Conservation (phyloP, 1,140 invertebrate species). For the Drosophila busckii region DNA sequence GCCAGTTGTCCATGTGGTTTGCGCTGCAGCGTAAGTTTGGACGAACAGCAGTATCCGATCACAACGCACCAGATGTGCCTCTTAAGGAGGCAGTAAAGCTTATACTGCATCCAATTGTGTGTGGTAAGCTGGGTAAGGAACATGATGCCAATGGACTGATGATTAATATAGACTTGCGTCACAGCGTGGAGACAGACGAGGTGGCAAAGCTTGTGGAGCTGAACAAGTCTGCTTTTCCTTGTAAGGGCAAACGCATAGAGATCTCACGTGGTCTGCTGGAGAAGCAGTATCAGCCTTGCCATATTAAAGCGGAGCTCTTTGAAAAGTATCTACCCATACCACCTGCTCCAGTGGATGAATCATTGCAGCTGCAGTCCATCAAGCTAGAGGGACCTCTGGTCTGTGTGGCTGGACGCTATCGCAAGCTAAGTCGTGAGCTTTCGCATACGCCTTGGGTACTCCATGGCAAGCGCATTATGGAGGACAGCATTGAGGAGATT, state of each 20-base stretch:
- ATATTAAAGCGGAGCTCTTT: conserved; percentile 79
- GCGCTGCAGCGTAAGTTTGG: conserved; percentile 77
- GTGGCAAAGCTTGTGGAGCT: conserved; percentile 49
- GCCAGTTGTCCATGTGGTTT: conserved; percentile 79
- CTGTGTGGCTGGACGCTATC: conserved; percentile 87
- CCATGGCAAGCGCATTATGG: conserved; percentile 88
- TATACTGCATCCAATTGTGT: conserved; percentile 64
- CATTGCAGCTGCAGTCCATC: conserved; percentile 78
- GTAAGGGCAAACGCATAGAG: conserved; percentile 56
- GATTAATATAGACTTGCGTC: conserved; percentile 61
- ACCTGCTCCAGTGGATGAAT: conserved; percentile 73
- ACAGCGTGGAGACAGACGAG: conserved; percentile 45
- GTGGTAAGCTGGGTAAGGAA: conserved; percentile 45
- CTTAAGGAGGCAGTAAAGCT: conserved; percentile 70
- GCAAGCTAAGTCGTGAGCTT: conserved; percentile 91
- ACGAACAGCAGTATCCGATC: conserved; percentile 28
- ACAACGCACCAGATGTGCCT: conserved; percentile 56
- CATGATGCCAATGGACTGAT: conserved; percentile 70
- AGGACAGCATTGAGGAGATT: conserved; percentile 94
- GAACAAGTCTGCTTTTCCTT: conserved; percentile 44
- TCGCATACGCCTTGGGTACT: conserved; percentile 97
- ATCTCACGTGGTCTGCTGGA: conserved; percentile 82
- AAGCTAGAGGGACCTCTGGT: conserved; percentile 80
- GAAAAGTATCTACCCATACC: conserved; percentile 79
- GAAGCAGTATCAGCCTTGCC: conserved; percentile 76